Evolutionary conservation across 2,797 vertebrate species (phyloP), one percentile per base, ranked within the genome.

Genomic region (Microtus agrestis): DNA sequence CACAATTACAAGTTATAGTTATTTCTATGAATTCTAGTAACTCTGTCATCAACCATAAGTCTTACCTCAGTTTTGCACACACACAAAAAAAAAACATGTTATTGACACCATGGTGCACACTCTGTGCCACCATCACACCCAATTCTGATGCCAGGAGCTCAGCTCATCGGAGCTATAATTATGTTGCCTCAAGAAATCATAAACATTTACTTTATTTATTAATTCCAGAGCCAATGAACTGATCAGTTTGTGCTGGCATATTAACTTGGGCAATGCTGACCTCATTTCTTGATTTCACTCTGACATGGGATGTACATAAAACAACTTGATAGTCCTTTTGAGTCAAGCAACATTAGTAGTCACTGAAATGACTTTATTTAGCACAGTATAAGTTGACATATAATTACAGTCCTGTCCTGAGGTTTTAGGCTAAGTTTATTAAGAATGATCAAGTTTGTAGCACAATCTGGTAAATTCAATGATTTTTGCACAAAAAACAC

Each of bases 1-100:
- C 61, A 94, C 81, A 96, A 95, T 89, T 92, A 61, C 29, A 95
- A 92, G 77, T 56, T 63, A 61, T 88, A 84, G 67, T 88, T 92
- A 77, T 96, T 95, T 92, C 91, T 92, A 12, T 86, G 63, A 78
- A 89, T 96, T 84, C 93, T 84, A 89, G 84, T 84, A 89, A 86
- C 37, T 48, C n/a, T 95, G 86, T 95, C 48, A 95, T 93, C 78
- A 94, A 43, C 43, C 40, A 89, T 19, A 92, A 94, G n/a, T 85
- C 74, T 93, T 95, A 81, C 27, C 14, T 95, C 80, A 63, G 82
- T 94, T 95, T 80, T 91, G 48, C 71, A 73, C 71, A 73, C 65
- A 69, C 15, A 80, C 19, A 56, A 56, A 79, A 85, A 56, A 56
- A 56, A 79, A 85, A 23, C 88, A 84, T 71, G 48, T 89, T 89